Evolutionary conservation across 2,888 invertebrate genomes (phyloP).

Genomic region (Cybosia mesomella): DNA sequence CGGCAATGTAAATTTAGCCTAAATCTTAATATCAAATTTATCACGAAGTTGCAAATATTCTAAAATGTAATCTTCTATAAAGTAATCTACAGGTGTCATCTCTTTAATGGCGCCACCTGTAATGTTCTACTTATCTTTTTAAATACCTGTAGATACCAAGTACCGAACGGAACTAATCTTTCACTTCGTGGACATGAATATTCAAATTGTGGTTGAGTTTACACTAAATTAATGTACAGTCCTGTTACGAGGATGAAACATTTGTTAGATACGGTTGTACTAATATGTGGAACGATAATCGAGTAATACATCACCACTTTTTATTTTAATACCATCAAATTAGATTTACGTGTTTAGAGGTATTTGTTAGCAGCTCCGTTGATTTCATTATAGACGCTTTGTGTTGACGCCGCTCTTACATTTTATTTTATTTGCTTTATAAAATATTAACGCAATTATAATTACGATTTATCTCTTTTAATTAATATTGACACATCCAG

Average conservation of each 20-base stretch:
- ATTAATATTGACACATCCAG: slow-evolving; percentile 49
- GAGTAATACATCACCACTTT: slow-evolving; percentile 54
- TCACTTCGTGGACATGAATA: slow-evolving; percentile 66
- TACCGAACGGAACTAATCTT: slow-evolving; percentile 65
- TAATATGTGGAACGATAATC: slow-evolving; percentile 56
- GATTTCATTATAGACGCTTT: slow-evolving; percentile 74
- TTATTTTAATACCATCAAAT: slow-evolving; percentile 65
- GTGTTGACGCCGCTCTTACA: slow-evolving; percentile 59
- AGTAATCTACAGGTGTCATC: slow-evolving; percentile 50
- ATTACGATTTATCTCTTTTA: slow-evolving; percentile 49
- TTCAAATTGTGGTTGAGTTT: slow-evolving; percentile 63
- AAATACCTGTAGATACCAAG: slow-evolving; percentile 59
- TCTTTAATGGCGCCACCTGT: slow-evolving; percentile 57
- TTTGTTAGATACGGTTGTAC: slow-evolving; percentile 57
- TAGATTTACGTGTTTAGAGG: slow-evolving; percentile 72
- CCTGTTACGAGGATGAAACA: slow-evolving; percentile 59
- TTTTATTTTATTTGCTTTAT: slow-evolving; percentile 47
- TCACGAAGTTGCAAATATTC: not conserved
- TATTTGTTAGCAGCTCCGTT: slow-evolving; percentile 72
- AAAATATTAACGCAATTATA: slow-evolving; percentile 54
- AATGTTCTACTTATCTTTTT: slow-evolving; percentile 56
- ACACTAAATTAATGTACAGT: slow-evolving; percentile 66
- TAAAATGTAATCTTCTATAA: slow-evolving; percentile 21
- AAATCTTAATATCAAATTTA: not conserved
- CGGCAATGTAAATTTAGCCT: no score